phyloP scores from a whole-genome alignment of 2,113 vertebrate genomes.

The Bucco capensis region DNA sequence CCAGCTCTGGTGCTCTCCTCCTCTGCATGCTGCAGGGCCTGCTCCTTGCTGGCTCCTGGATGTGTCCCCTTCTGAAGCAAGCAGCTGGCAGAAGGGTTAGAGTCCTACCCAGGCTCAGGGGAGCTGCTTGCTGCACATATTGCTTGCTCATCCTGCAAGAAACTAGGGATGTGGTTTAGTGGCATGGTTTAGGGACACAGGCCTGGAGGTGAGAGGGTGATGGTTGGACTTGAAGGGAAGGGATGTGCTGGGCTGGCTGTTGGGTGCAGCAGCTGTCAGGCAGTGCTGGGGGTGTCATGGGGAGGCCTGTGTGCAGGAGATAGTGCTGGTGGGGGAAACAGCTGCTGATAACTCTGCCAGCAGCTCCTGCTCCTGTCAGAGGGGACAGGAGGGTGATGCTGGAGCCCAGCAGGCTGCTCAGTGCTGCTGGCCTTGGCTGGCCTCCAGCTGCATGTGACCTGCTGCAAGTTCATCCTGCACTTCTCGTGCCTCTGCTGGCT shows the following conservation, averaged over 20 bases:
- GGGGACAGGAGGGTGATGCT: background rate
- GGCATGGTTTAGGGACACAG: too few relatives aligned
- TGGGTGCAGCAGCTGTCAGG: background rate
- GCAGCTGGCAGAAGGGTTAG: background rate
- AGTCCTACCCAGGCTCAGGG: background rate
- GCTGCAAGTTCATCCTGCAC: accelerated
- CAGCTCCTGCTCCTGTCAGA: accelerated
- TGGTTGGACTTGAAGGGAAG: background rate
- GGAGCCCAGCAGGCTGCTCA: background rate
- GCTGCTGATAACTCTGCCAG: accelerated
- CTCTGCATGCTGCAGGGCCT: background rate
- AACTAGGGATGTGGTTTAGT: too few relatives aligned
- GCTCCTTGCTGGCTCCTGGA: background rate
- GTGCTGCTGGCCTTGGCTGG: background rate
- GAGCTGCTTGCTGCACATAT: background rate
- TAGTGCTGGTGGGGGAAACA: background rate
- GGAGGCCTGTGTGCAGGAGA: background rate
- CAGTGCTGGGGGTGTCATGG: too few relatives aligned
- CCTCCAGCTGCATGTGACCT: background rate
- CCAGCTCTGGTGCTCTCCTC: background rate
- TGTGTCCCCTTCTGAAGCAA: background rate
- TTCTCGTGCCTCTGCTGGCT: background rate
- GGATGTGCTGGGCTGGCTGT: background rate
- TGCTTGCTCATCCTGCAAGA: background rate
- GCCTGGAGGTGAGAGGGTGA: too few relatives aligned